Conservation (phyloP, 2,888 invertebrate genomes). For the Cantharis flavilabris region DNA sequence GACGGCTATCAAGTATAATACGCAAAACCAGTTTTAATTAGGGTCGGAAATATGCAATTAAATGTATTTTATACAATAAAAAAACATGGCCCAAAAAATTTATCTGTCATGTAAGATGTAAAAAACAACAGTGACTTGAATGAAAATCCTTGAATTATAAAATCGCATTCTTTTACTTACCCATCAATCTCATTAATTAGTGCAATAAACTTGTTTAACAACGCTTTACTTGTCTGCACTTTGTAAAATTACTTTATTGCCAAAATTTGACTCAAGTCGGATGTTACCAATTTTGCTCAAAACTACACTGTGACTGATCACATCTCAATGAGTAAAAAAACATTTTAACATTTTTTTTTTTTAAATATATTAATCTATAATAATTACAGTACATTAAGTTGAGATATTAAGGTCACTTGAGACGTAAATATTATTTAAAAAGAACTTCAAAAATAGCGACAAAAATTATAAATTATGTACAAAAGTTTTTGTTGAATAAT, state of each 20-base stretch:
- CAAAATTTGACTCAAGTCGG: not conserved
- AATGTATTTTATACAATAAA: not conserved
- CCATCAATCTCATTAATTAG: slow-evolving; percentile 1
- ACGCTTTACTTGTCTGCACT: not conserved
- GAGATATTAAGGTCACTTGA: not conserved
- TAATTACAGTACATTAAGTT: not conserved
- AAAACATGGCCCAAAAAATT: not conserved
- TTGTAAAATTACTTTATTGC: not conserved
- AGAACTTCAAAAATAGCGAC: not conserved
- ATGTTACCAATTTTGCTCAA: not conserved
- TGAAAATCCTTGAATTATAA: slow-evolving; percentile 3
- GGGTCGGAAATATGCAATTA: not conserved
- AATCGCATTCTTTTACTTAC: not conserved
- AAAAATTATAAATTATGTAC: not conserved
- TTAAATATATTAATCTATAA: not conserved
- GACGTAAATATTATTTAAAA: not conserved
- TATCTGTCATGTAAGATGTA: not conserved
- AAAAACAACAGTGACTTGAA: not conserved
- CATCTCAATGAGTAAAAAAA: not conserved
- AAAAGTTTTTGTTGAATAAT: not conserved
- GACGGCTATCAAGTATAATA: not conserved
- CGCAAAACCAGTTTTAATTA: not conserved
- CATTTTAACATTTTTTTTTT: not conserved
- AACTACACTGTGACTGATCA: not conserved
- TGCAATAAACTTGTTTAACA: not conserved